A percentile compares a stretch with the other conserved stretches of the same genome.
Conservation (phyloP, 2,888 invertebrate species). For the Cephus rjabovi region DNA sequence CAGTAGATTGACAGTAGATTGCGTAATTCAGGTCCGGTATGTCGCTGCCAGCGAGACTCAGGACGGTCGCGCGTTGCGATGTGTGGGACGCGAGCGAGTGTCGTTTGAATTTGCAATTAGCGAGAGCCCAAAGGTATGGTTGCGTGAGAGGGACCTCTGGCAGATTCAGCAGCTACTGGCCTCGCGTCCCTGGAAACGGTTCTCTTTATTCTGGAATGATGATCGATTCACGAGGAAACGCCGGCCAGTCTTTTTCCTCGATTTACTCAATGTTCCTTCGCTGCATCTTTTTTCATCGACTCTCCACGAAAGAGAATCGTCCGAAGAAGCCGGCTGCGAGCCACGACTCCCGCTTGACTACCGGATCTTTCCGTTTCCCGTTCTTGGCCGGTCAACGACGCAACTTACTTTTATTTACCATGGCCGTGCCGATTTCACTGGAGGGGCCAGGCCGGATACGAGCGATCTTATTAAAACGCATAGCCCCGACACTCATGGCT, state of each 20-base stretch:
- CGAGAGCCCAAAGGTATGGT: background rate
- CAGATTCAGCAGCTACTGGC: no score
- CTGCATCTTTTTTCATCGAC: no score
- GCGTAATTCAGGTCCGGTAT: constrained; percentile 1
- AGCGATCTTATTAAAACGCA: constrained; percentile 28
- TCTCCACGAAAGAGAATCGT: no score
- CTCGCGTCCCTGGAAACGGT: no score
- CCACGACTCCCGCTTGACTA: background rate
- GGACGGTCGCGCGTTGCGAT: background rate
- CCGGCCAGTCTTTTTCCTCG: no score
- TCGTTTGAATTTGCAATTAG: constrained; percentile 1
- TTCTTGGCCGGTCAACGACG: background rate
- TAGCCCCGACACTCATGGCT: constrained; percentile 17
- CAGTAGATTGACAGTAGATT: background rate
- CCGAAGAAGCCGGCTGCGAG: background rate
- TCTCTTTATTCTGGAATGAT: no score
- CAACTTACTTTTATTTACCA: constrained; percentile 6
- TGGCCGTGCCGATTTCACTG: constrained; percentile 3
- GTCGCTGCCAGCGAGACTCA: background rate
- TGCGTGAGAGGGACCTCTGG: no score
- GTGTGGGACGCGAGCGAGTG: background rate
- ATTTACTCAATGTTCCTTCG: no score
- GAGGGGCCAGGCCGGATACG: constrained; percentile 25
- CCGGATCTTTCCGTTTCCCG: constrained; percentile 6
- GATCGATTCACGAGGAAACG: no score